phyloP scores from a whole-genome alignment of 1,140 invertebrate species.

The Drosophila persimilis region DNA sequence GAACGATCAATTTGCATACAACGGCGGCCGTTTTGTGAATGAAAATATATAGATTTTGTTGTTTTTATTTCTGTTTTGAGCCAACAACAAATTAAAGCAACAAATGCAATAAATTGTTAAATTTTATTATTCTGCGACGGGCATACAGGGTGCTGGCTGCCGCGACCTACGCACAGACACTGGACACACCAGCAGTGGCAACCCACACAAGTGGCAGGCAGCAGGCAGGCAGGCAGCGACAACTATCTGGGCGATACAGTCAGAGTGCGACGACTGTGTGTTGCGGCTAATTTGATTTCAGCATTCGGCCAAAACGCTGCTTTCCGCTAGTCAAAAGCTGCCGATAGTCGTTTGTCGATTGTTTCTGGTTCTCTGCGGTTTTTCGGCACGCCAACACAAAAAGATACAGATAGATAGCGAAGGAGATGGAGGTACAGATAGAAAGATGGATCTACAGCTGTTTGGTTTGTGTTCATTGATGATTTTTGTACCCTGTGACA shows the following conservation, averaged over 20 bases:
- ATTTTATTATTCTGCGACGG: constrained; percentile 71
- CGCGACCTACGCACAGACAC: constrained; percentile 62
- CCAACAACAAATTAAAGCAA: constrained; percentile 75
- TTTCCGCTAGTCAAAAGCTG: constrained; percentile 69
- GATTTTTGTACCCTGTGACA: constrained; percentile 26
- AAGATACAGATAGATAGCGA: constrained; percentile 27
- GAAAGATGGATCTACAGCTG: constrained; percentile 37
- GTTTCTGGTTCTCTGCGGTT: constrained; percentile 23
- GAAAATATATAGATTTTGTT: constrained; percentile 46
- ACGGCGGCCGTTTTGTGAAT: constrained; percentile 77
- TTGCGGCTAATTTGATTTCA: constrained; percentile 77
- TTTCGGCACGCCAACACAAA: constrained; percentile 66
- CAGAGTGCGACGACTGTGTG: constrained; percentile 20
- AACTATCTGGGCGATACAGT: constrained; percentile 71
- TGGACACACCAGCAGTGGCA: constrained; percentile 25
- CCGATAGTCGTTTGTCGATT: constrained; percentile 54
- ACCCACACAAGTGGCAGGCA: constrained; percentile 32
- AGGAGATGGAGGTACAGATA: constrained; percentile 46
- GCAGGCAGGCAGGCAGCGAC: constrained; percentile 27
- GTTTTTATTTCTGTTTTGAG: constrained; percentile 47
- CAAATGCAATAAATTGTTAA: constrained; percentile 81
- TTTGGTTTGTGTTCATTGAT: constrained; percentile 67
- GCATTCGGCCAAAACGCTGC: constrained; percentile 73
- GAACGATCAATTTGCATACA: constrained; percentile 75
- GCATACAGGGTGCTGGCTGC: constrained; percentile 57